phyloP scores from a whole-genome alignment of 2,888 invertebrate genomes.

The Tenthredo scrophulariae region DNA sequence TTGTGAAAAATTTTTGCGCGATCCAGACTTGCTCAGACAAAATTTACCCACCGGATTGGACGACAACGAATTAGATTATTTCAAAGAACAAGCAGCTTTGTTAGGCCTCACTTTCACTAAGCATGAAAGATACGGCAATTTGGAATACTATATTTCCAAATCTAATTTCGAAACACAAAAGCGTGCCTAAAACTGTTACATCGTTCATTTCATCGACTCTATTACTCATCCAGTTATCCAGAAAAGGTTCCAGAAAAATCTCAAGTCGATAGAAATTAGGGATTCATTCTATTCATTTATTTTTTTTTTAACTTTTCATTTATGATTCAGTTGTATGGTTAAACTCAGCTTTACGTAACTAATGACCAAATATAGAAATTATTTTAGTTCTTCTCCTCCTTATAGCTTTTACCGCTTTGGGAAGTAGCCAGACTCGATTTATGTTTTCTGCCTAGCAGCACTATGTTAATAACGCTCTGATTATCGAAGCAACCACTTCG shows the following conservation, averaged over 20 bases:
- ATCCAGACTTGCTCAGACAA: slow-evolving; percentile 77
- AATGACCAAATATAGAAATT: background rate
- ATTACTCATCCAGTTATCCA: background rate
- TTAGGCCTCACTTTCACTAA: slow-evolving; percentile 78
- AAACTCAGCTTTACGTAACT: background rate
- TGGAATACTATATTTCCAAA: slow-evolving; percentile 63
- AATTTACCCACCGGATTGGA: slow-evolving; percentile 79
- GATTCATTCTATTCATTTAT: background rate
- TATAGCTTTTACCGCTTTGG: no score
- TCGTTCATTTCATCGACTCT: background rate
- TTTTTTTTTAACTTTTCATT: background rate
- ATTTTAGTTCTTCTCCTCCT: background rate
- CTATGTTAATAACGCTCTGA: no score
- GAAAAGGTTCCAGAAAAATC: background rate
- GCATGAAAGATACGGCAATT: slow-evolving; percentile 66
- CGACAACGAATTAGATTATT: slow-evolving; percentile 78
- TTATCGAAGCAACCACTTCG: no score
- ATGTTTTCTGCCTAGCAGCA: no score
- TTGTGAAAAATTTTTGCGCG: slow-evolving; percentile 78
- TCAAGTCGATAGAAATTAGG: background rate
- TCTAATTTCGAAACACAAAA: slow-evolving; percentile 32
- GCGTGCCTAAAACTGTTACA: background rate
- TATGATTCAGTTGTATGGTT: background rate
- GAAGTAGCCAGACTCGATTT: no score
- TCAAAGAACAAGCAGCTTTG: slow-evolving; percentile 78